Evolutionary conservation across 2,797 vertebrate genomes (phyloP).

Genomic region (Thamnophis elegans): DNA sequence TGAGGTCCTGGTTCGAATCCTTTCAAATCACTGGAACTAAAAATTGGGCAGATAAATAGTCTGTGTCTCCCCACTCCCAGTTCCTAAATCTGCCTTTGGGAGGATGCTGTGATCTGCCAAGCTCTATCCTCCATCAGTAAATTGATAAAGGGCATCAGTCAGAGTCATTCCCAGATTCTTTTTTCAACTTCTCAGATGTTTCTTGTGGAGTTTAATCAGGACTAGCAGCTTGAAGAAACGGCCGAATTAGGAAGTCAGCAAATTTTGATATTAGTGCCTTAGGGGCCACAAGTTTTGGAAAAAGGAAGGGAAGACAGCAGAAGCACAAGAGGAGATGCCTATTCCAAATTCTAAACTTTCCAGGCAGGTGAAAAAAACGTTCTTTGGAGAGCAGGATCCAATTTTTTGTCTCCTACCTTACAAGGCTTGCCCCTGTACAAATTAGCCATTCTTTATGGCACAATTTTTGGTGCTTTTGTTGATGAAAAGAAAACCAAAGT

Average conservation of each 20-base stretch:
- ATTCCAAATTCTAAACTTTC: not conserved
- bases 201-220: constrained; percentile 47
- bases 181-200: constrained; percentile 51
- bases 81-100: constrained; percentile 16
- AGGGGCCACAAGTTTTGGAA: constrained; percentile 59
- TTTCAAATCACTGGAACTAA: constrained; percentile 9
- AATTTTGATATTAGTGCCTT: constrained; percentile 75
- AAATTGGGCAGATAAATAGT: not conserved
- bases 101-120: not conserved
- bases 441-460: not conserved
- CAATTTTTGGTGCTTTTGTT: not conserved
- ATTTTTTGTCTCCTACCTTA: constrained; percentile 34
- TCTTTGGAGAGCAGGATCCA: constrained; percentile 45
- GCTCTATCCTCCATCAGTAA: not conserved
- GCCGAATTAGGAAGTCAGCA: constrained; percentile 60
- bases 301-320: constrained; percentile 36
- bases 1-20: not conserved
- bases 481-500: not conserved
- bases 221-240: constrained; percentile 55
- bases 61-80: not conserved
- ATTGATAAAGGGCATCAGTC: not conserved
- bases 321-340: constrained; percentile 38
- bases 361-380: constrained; percentile 28
- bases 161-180: constrained; percentile 14
- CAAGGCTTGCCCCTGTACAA: not conserved